phyloP scores from a whole-genome alignment of 2,113 vertebrate genomes.

The Setophaga petechia region DNA sequence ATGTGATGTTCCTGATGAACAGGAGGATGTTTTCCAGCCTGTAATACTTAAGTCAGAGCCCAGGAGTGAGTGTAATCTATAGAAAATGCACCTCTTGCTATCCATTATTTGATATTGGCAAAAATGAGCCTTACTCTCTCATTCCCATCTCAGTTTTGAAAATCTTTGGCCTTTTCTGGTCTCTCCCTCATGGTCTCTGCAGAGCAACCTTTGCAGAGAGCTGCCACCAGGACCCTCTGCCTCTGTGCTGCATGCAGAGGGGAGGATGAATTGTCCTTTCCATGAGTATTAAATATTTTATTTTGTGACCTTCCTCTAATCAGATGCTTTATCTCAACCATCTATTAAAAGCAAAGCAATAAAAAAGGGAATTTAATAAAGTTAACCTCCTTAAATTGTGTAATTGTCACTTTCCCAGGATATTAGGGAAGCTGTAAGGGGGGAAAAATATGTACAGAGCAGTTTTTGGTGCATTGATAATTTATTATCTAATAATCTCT shows the following conservation, averaged over 20 bases:
- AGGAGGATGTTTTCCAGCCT: background rate
- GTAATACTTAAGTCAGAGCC: background rate
- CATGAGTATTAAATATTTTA: slow-evolving; percentile 27
- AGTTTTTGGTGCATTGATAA: slow-evolving; percentile 45
- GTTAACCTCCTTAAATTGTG: slow-evolving; percentile 57
- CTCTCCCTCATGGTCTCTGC: rapidly evolving
- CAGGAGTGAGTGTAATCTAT: background rate
- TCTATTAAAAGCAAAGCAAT: slow-evolving; percentile 36
- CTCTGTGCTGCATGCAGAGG: background rate
- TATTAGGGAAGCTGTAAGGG: slow-evolving; percentile 22
- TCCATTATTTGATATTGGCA: background rate
- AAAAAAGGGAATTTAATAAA: slow-evolving; percentile 64
- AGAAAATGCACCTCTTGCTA: background rate
- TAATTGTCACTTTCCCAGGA: slow-evolving; percentile 53
- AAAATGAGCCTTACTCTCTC: background rate
- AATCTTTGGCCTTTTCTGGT: background rate
- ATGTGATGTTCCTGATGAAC: background rate
- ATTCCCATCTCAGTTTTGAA: background rate
- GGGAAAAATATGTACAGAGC: background rate
- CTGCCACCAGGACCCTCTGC: background rate
- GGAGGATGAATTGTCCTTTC: background rate
- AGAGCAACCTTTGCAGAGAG: background rate
- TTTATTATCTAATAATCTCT: slow-evolving; percentile 70
- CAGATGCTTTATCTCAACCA: slow-evolving; percentile 29
- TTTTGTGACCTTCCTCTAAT: slow-evolving; percentile 42